Conservation (phyloP, 2,113 vertebrate species). For the Chlorodrepanis virens region DNA sequence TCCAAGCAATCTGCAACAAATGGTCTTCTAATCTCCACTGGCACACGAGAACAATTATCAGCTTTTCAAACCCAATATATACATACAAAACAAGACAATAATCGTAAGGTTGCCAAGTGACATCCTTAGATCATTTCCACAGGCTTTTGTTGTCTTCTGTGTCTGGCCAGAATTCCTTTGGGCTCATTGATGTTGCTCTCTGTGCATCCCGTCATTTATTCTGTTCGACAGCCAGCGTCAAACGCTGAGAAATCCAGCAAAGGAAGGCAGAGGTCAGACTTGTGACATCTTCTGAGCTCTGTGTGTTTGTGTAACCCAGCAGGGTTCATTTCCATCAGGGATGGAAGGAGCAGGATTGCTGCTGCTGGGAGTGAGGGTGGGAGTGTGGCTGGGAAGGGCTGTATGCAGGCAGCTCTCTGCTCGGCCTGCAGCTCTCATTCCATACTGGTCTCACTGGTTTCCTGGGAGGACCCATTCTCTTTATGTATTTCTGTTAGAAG, state of each 20-base stretch:
- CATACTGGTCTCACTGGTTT: neutral
- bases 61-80: neutral
- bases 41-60: neutral
- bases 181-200: constrained; percentile 23
- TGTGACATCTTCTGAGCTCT: constrained; percentile 55
- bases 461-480: neutral
- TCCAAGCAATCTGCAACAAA: too few relatives aligned
- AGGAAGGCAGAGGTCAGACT: constrained; percentile 59
- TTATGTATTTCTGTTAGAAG: neutral
- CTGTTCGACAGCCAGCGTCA: neutral
- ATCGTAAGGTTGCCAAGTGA: neutral
- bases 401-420: neutral
- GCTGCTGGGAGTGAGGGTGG: neutral
- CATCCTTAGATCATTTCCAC: constrained; percentile 19
- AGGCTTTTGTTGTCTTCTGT: neutral
- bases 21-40: neutral
- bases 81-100: neutral
- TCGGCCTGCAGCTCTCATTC: neutral
- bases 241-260: constrained; percentile 22
- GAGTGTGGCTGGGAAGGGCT: neutral
- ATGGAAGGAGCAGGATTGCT: neutral
- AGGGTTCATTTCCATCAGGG: constrained; percentile 55
- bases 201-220: constrained; percentile 13
- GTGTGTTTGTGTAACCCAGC: constrained; percentile 62
- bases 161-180: constrained; percentile 27